Evolutionary conservation across 2,888 invertebrate genomes (phyloP).

Genomic region (Noctua janthina): DNA sequence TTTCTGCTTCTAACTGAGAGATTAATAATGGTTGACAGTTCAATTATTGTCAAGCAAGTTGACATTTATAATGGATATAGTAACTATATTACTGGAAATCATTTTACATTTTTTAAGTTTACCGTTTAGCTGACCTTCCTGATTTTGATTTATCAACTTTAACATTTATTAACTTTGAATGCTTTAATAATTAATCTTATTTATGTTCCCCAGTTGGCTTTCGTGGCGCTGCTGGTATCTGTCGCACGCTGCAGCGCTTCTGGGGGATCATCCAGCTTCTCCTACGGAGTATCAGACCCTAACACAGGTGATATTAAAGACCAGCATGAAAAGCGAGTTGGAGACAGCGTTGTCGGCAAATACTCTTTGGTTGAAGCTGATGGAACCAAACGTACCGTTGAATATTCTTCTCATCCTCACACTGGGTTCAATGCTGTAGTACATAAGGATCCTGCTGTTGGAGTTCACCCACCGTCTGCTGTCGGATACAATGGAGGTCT

Average conservation of each 20-base stretch:
- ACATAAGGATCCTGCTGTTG: slow-evolving; percentile 77
- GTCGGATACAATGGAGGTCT: slow-evolving; percentile 86
- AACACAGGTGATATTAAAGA: slow-evolving; percentile 82
- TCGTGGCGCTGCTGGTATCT: slow-evolving; percentile 76
- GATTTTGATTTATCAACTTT: neutral
- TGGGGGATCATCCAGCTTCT: slow-evolving; percentile 78
- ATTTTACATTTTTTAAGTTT: neutral
- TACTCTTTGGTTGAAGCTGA: slow-evolving; percentile 89
- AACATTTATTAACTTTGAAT: neutral
- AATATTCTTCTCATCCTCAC: slow-evolving; percentile 85
- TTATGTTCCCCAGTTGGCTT: slow-evolving; percentile 75
- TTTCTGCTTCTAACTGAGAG: neutral
- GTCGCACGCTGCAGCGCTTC: slow-evolving; percentile 74
- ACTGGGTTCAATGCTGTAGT: slow-evolving; percentile 81
- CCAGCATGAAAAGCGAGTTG: slow-evolving; percentile 90
- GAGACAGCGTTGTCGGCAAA: slow-evolving; percentile 90
- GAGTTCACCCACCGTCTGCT: slow-evolving; percentile 60
- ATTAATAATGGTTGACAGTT: slow-evolving; percentile 17
- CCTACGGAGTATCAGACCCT: slow-evolving; percentile 82
- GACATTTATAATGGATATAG: neutral
- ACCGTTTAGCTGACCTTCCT: neutral
- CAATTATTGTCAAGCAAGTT: slow-evolving; percentile 3
- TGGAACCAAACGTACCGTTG: slow-evolving; percentile 90
- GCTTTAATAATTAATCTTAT: neutral
- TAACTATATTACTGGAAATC: neutral